Base-by-base conservation (phyloP, 2,113 vertebrate genomes). In the Clarias batrachus region DNA sequence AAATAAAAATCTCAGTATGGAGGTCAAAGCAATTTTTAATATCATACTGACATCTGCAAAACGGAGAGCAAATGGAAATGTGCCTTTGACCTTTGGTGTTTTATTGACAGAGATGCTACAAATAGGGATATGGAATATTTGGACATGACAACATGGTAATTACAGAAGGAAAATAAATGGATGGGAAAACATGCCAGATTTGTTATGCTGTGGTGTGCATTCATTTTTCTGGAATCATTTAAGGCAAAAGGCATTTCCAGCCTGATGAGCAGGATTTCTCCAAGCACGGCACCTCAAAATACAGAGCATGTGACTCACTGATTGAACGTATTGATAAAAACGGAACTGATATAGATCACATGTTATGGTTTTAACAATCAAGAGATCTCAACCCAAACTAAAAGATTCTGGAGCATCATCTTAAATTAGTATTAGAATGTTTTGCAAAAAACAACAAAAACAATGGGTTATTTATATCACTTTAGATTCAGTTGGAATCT, bases 1-100 rank as follows among this genome's bases (percentile, higher is more conserved):
- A 56, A 56, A 17, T 23, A 19, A 78, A 33, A 17, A 68, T 65
- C 11, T 80, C 41, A 59, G 76, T 10, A 23, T 66, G 63, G 60
- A 56, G 7, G n/a, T 41, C 23, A 62, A n/a, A 19, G 33, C 33
- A n/a, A 60, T 84, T 37, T 84, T 80, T 79, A 80, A 70, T 80
- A 80, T 70, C 21, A 57, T 66, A 59, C 21, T 17, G 27, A 68
- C 62, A 37, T 68, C 27, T 54, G 25, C 30, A 56, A 25, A 79
- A 68, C 37, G 60, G 23, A 56, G 12, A 33, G 48, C 74, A 66
- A 85, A 85, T 76, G 41, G 21, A 79, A 57, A 80, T 41, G 41
- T 21, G 11, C 25, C 59, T 63, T 25, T 85, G 71, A 85, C 73
- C 63, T 77, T 85, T 63, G 41, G 14, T 65, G 41, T 78, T 41